A percentile compares a stretch with the other conserved stretches of the same genome.
These are phyloP conservation scores for Adela reaumurella DNA, from an alignment of 2,888 invertebrate genomes.

Conservation along the genomic window DNA sequence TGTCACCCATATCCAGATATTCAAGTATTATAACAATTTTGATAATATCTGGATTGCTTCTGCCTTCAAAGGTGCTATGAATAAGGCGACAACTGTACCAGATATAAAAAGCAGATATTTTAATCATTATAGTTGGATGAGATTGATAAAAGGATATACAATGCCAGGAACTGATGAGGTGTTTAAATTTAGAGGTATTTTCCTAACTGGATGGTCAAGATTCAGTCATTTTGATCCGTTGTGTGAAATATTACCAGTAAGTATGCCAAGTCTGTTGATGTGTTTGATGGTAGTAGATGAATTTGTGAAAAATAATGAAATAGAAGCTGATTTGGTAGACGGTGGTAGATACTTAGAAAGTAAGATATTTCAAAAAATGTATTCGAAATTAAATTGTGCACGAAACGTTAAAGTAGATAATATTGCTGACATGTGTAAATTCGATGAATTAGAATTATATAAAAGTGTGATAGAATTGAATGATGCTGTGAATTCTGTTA, in stretches of 20 bases:
- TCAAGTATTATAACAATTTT: conserved; percentile 45
- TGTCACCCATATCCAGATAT: conserved; percentile 22
- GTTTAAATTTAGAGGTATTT: conserved; percentile 59
- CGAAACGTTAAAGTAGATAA: too few relatives aligned
- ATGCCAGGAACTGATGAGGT: conserved; percentile 24
- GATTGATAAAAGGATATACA: conserved; percentile 49
- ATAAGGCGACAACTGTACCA: conserved; percentile 45
- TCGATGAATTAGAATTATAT: not conserved
- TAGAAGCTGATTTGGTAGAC: not conserved
- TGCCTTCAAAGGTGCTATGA: conserved; percentile 79
- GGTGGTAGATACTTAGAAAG: not conserved
- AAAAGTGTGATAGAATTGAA: not conserved
- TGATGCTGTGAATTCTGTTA: not conserved
- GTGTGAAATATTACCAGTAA: conserved; percentile 61
- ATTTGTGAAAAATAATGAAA: conserved; percentile 16
- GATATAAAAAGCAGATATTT: conserved; percentile 60
- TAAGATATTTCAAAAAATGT: not conserved
- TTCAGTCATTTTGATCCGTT: conserved; percentile 64
- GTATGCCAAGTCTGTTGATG: conserved; percentile 60
- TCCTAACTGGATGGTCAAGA: conserved; percentile 71
- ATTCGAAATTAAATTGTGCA: too few relatives aligned
- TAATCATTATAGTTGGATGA: conserved; percentile 72
- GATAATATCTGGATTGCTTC: conserved; percentile 74
- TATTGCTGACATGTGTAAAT: not conserved
- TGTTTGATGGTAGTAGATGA: conserved; percentile 49